These are phyloP conservation scores for Akabosia matsudoensis DNA, from an alignment of 1,140 invertebrate species.

Conservation along the genomic window DNA sequence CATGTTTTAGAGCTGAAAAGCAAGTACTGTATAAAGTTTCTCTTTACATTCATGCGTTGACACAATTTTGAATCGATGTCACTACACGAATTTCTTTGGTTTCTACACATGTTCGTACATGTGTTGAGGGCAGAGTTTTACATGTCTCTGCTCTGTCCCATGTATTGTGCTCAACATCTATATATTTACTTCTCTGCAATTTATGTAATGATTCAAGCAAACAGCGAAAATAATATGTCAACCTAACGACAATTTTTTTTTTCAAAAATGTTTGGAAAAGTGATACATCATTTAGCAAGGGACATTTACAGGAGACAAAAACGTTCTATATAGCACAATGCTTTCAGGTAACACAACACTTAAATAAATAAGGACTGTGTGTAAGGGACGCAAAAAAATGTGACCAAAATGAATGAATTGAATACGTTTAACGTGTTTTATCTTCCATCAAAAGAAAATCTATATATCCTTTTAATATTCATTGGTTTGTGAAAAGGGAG, in stretches of 20 bases:
- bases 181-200: background rate
- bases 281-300: constrained; percentile 10
- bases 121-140: background rate
- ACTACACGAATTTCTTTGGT: background rate
- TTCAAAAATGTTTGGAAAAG: too few species aligned
- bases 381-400: background rate
- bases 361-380: too few species aligned
- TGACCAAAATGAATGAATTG: background rate
- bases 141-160: background rate
- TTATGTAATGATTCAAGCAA: background rate
- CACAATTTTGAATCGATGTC: background rate
- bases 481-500: background rate
- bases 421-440: background rate
- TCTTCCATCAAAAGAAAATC: background rate
- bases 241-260: background rate
- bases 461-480: background rate
- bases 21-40: background rate
- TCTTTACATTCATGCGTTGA: background rate
- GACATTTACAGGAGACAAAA: background rate
- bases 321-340: too few species aligned
- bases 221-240: background rate
- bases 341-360: too few species aligned
- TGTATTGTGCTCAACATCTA: background rate
- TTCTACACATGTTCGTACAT: background rate
- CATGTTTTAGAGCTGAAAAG: background rate